These are phyloP conservation scores for Phalera bucephala DNA, from an alignment of 2,888 invertebrate species.

Conservation along the genomic window DNA sequence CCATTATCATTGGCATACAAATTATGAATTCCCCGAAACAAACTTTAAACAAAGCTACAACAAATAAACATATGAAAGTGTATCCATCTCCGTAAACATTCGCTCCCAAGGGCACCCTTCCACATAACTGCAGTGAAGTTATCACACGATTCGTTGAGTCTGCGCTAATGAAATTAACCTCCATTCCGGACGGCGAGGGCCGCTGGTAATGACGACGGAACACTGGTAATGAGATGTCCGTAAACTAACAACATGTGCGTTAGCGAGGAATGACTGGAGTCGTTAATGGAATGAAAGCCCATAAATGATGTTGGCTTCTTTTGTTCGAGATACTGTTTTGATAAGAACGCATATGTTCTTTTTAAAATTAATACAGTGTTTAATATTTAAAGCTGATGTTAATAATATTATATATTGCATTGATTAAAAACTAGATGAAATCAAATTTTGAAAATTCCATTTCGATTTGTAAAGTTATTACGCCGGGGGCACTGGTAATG, in stretches of 20 bases:
- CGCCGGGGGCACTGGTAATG: slow-evolving; percentile 71
- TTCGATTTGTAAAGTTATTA: too few relatives aligned
- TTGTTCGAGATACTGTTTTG: slow-evolving; percentile 5
- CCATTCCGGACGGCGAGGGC: slow-evolving; percentile 61
- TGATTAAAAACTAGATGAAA: too few relatives aligned
- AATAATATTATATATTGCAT: too few relatives aligned
- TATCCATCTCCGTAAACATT: slow-evolving; percentile 44
- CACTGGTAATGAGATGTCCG: slow-evolving; percentile 71
- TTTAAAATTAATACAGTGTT: too few relatives aligned
- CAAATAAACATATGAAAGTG: slow-evolving; percentile 49
- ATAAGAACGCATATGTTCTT: not conserved
- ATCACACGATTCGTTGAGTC: slow-evolving; percentile 81
- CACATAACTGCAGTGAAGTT: slow-evolving; percentile 77
- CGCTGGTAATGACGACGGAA: slow-evolving; percentile 60
- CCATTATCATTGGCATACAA: not conserved
- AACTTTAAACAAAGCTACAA: slow-evolving; percentile 17
- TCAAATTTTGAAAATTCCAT: too few relatives aligned
- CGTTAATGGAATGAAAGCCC: slow-evolving; percentile 35
- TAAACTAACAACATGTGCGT: slow-evolving; percentile 58
- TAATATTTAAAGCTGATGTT: too few relatives aligned
- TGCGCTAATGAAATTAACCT: slow-evolving; percentile 81
- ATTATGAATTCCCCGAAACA: not conserved
- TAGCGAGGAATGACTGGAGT: slow-evolving; percentile 46
- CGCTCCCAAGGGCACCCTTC: slow-evolving; percentile 64
- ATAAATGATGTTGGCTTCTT: slow-evolving; percentile 26